Evolutionary conservation across 2,797 vertebrate species (phyloP).

Genomic region (Jordanella pulchra): DNA sequence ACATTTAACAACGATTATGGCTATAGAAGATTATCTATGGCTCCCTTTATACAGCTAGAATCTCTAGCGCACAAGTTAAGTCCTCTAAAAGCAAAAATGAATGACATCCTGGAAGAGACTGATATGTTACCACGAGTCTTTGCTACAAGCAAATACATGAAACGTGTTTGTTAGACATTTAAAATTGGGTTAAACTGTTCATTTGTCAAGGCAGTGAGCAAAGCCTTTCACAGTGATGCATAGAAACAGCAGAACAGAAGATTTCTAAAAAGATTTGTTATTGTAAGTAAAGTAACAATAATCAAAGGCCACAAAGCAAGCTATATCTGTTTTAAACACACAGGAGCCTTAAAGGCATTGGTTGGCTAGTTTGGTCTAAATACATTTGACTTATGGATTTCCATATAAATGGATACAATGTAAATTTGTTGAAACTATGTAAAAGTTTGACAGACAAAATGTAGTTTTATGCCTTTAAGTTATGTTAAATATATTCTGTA

Average conservation of each 20-base stretch:
- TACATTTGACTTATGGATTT: not conserved
- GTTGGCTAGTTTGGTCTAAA: not conserved
- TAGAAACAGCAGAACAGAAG: slow-evolving; percentile 54
- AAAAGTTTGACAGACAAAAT: not conserved
- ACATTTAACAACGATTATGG: slow-evolving; percentile 59
- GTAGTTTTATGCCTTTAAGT: not conserved
- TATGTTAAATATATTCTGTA: not conserved
- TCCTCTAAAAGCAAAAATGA: slow-evolving; percentile 34
- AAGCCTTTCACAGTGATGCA: slow-evolving; percentile 76
- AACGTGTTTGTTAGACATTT: slow-evolving; percentile 16
- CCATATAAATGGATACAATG: not conserved
- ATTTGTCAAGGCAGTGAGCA: slow-evolving; percentile 71
- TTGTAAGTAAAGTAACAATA: slow-evolving; percentile 13
- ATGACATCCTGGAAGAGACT: slow-evolving; percentile 4
- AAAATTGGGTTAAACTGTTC: slow-evolving; percentile 16
- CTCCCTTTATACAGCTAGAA: slow-evolving; percentile 53
- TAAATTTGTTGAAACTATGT: not conserved
- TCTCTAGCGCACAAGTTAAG: slow-evolving; percentile 58
- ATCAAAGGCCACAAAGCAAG: slow-evolving; percentile 65
- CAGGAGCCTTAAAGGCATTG: slow-evolving; percentile 29
- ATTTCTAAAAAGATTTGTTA: slow-evolving; percentile 27
- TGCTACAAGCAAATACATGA: slow-evolving; percentile 18
- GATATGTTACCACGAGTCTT: slow-evolving; percentile 13
- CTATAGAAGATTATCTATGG: slow-evolving; percentile 67
- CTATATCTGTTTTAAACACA: slow-evolving; percentile 19